Evolutionary conservation across 2,113 vertebrate genomes (phyloP), one percentile per base, ranked within the genome.

Genomic region (Pseudonaja textilis): DNA sequence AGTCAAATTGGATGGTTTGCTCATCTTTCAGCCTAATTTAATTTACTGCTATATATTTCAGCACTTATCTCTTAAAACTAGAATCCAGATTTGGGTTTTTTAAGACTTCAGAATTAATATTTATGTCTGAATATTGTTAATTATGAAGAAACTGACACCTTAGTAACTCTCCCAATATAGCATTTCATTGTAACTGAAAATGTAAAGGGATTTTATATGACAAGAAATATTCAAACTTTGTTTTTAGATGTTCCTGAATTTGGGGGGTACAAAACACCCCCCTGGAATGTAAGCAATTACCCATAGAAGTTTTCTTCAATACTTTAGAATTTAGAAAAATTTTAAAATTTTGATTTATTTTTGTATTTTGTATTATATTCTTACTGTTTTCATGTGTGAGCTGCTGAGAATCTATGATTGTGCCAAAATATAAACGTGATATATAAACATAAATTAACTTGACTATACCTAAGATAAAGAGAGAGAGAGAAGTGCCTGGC

Each of bases 11-110:
- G 94, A 91, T 96, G 92, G 42, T n/a, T 95, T 96, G 90, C 90
- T 92, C 95, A 93, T 96, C 23, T 54, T 92, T 86, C 26, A 26
- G 93, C 59, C 86, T 92, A 94, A 57, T 96, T 94, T 96, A 95
- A 92, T 94, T 94, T 94, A 89, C 59, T 74, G 89, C 57, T 88
- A 5, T 20, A 5, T 0, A 0, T 25, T 57, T 96, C 0, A 0
- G 16, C 52, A 57, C 56, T 57, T 74, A 85, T 25, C 11, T 42
- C 92, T 26, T 93, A 26, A 88, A 92, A 89, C n/a, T 90, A 86
- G 26, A 89, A 54, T 90, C 23, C 45, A 55, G 34, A 61, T 86
- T 64, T 45, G 45, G 64, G 59, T 88, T 47, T 59, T 57, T 64
- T 29, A 88, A 54, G 42, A 39, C 42, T 34, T 56, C 25, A 59